Evolutionary conservation across 2,113 vertebrate genomes (phyloP).

Genomic region (Lagopus leucura): DNA sequence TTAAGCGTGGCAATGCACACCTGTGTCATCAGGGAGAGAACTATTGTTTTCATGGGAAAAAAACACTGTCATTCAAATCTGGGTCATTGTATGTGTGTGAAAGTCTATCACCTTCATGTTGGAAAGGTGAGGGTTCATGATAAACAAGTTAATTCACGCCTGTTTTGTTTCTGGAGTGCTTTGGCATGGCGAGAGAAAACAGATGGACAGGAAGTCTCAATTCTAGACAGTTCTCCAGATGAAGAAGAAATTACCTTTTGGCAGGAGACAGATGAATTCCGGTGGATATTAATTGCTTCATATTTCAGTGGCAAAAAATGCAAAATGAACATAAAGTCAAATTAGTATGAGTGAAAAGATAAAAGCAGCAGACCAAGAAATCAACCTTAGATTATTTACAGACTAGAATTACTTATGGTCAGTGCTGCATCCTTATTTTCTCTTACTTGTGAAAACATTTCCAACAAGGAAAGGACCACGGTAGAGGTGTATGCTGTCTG

Average conservation of each 20-base stretch:
- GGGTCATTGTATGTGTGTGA: neutral
- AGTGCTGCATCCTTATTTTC: slow-evolving; percentile 20
- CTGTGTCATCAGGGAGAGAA: neutral
- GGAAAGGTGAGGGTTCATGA: neutral
- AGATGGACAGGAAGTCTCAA: neutral
- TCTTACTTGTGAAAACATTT: neutral
- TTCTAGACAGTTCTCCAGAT: neutral
- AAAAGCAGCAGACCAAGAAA: neutral
- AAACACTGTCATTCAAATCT: neutral
- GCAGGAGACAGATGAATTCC: neutral
- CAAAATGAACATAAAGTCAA: neutral
- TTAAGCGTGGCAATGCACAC: neutral
- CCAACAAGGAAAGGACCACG: neutral
- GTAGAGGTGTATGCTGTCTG: neutral
- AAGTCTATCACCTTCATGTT: neutral
- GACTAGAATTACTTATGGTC: neutral
- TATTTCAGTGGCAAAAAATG: neutral
- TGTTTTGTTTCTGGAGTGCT: neutral
- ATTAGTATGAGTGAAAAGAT: neutral
- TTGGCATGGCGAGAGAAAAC: neutral
- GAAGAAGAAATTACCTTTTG: neutral
- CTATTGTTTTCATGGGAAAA: neutral
- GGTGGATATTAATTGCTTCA: neutral
- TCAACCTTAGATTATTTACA: slow-evolving; percentile 2
- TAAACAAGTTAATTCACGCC: neutral